Percentiles rank a stretch among this genome's conserved stretches.
Evolutionary conservation across 2,113 vertebrate genomes (phyloP).

Genomic region (Hydrolagus affinis): DNA sequence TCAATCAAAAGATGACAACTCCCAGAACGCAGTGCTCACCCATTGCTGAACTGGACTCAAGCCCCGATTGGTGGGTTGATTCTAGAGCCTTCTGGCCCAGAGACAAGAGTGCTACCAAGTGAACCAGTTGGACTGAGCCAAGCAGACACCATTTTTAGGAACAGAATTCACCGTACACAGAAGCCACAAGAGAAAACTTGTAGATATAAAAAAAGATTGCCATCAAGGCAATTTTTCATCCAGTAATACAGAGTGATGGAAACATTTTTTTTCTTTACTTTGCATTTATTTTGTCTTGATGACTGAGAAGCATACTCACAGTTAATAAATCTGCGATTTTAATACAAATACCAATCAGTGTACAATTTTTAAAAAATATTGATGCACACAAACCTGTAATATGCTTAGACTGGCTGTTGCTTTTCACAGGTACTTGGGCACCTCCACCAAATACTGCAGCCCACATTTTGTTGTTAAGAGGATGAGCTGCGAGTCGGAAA

Average conservation of each 20-base stretch:
- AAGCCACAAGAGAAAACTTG: not conserved
- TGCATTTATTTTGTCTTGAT: not conserved
- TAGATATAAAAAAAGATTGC: not conserved
- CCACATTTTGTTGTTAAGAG: conserved; percentile 89
- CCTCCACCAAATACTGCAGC: conserved; percentile 86
- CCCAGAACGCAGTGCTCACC: too few species aligned
- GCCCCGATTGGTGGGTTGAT: too few species aligned
- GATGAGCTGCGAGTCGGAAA: conserved; percentile 81
- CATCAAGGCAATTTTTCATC: not conserved
- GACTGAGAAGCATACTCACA: not conserved
- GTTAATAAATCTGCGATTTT: not conserved
- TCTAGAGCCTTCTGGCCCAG: too few species aligned
- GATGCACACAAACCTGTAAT: conserved; percentile 59
- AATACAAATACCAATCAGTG: not conserved
- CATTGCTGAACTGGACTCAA: too few species aligned
- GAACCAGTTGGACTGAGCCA: too few species aligned
- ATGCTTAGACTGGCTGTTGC: conserved; percentile 50
- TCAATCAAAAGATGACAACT: too few species aligned
- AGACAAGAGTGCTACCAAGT: not conserved
- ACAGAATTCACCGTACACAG: not conserved
- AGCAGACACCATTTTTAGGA: not conserved
- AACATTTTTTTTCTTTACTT: not conserved
- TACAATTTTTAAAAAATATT: not conserved
- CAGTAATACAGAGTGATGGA: not conserved
- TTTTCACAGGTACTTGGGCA: conserved; percentile 55